phyloP scores from a whole-genome alignment of 2,888 invertebrate genomes.

The Acanthacorydalis orientalis region DNA sequence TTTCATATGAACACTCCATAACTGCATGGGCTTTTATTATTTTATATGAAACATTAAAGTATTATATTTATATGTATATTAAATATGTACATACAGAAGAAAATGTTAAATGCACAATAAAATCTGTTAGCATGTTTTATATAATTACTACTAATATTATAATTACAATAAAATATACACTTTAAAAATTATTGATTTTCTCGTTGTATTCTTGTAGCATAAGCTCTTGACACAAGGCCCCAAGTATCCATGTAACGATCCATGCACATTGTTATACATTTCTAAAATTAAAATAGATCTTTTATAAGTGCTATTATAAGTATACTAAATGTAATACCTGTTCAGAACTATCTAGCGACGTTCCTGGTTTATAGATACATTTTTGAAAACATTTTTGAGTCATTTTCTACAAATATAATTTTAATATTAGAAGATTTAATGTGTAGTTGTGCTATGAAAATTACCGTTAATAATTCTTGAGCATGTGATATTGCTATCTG shows the following conservation, averaged over 20 bases:
- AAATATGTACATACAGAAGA: too few relatives aligned
- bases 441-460: constrained; percentile 14
- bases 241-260: constrained; percentile 95
- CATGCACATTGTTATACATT: constrained; percentile 97
- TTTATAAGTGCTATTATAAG: constrained; percentile 2
- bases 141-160: constrained; percentile 6
- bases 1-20: neutral
- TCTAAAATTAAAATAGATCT: constrained; percentile 37
- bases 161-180: constrained; percentile 30
- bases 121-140: constrained; percentile 6
- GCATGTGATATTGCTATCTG: constrained; percentile 89
- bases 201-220: constrained; percentile 66
- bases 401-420: constrained; percentile 57
- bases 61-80: neutral
- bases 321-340: constrained; percentile 31
- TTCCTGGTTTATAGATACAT: constrained; percentile 81
- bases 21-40: neutral
- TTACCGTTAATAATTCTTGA: constrained; percentile 78
- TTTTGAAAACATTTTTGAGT: constrained; percentile 95
- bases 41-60: neutral
- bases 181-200: constrained; percentile 36
- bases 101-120: constrained; percentile 3
- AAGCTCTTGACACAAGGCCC: constrained; percentile 82
- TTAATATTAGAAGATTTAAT: constrained; percentile 9
- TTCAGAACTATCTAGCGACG: constrained; percentile 74